Conservation (phyloP, 2,888 invertebrate genomes). For the Pristionchus mayeri region DNA sequence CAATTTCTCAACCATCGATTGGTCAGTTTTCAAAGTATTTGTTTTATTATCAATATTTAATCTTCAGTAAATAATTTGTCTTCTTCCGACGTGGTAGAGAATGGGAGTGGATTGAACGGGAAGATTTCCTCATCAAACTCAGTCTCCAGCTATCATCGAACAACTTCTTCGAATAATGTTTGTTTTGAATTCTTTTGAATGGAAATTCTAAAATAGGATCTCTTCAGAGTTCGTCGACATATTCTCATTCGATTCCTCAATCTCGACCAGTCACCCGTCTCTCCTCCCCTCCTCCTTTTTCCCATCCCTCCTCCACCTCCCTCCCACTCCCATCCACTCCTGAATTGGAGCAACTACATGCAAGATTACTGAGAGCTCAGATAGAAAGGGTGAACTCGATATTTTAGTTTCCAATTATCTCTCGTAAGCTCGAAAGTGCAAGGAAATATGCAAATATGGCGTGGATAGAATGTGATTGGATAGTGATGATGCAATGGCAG, state of each 20-base stretch:
- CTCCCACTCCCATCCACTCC: constrained; percentile 46
- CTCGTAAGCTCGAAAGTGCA: neutral
- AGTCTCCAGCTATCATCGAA: too few relatives aligned
- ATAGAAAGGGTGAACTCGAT: constrained; percentile 20
- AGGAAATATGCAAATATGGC: neutral
- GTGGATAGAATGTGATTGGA: neutral
- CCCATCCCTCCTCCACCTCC: constrained; percentile 53
- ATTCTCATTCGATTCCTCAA: neutral
- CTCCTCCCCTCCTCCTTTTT: constrained; percentile 36
- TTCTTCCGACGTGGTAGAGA: too few relatives aligned
- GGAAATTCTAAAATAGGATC: too few relatives aligned
- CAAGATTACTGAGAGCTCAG: constrained; percentile 40
- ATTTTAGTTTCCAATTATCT: neutral
- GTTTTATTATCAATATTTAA: too few relatives aligned
- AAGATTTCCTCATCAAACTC: too few relatives aligned
- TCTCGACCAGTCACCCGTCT: constrained; percentile 30
- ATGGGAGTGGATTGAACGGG: too few relatives aligned
- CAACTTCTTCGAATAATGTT: too few relatives aligned
- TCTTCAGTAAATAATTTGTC: too few relatives aligned
- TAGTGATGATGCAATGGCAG: neutral
- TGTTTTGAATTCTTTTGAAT: too few relatives aligned
- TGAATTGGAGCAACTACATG: constrained; percentile 47
- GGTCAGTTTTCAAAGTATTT: too few relatives aligned
- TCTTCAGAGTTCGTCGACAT: neutral
- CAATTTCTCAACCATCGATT: neutral